Conservation (phyloP, 1,140 invertebrate species). For the Drosophila cardini region DNA sequence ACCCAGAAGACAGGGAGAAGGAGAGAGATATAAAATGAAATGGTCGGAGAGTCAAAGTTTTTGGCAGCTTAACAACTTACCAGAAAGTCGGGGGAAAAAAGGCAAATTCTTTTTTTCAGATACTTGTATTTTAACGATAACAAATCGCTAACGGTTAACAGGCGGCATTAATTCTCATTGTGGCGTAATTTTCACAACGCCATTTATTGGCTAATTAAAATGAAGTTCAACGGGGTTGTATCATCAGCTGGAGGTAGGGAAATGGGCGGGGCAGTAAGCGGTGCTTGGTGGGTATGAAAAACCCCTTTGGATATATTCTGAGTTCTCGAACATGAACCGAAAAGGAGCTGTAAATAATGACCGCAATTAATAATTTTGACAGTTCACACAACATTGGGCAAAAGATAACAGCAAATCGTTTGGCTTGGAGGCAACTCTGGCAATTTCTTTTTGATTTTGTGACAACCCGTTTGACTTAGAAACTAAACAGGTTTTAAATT, state of each 20-base stretch:
- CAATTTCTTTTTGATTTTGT: constrained; percentile 44
- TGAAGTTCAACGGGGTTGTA: constrained; percentile 11
- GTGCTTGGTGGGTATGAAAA: background rate
- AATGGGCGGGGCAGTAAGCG: background rate
- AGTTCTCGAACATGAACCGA: constrained; percentile 23
- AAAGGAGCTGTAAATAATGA: constrained; percentile 54
- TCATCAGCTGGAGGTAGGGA: background rate
- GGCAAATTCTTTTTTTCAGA: constrained; percentile 25
- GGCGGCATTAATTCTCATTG: constrained; percentile 77
- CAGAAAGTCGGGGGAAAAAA: constrained; percentile 27
- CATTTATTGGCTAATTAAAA: constrained; percentile 82
- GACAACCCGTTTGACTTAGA: constrained; percentile 19
- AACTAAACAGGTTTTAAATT: constrained; percentile 28
- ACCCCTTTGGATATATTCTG: constrained; percentile 22
- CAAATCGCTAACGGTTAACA: constrained; percentile 78
- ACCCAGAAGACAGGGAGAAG: constrained; percentile 46
- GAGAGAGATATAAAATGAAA: constrained; percentile 14
- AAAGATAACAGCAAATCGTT: constrained; percentile 33
- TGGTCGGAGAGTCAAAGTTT: constrained; percentile 35
- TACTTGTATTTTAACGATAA: constrained; percentile 70
- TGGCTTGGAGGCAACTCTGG: background rate
- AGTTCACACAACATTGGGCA: constrained; percentile 80
- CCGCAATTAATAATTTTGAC: constrained; percentile 84
- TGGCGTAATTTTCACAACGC: constrained; percentile 60
- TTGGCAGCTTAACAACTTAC: constrained; percentile 56